These are phyloP conservation scores for Seriola rivoliana DNA, from an alignment of 2,113 vertebrate genomes.

Conservation along the genomic window DNA sequence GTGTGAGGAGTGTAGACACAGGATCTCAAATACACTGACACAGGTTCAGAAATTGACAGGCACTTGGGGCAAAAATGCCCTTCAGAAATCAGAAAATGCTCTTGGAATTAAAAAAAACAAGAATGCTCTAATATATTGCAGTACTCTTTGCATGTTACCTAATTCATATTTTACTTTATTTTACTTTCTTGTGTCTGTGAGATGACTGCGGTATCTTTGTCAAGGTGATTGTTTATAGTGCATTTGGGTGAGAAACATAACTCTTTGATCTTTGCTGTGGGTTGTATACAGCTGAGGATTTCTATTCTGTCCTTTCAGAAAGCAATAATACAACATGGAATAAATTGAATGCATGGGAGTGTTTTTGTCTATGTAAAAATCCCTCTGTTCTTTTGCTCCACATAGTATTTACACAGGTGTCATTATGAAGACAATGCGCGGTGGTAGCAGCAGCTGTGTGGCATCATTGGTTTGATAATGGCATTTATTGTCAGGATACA, in stretches of 20 bases:
- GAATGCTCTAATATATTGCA: background rate
- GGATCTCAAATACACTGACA: slow-evolving; percentile 28
- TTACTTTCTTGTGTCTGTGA: background rate
- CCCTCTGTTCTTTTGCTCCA: background rate
- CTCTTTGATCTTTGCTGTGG: background rate
- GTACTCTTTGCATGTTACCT: background rate
- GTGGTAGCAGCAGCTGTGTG: slow-evolving; percentile 15
- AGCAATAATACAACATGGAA: background rate
- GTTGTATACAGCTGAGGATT: background rate
- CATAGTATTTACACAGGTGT: slow-evolving; percentile 47
- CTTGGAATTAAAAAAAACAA: background rate
- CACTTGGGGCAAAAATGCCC: background rate
- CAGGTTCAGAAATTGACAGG: slow-evolving; percentile 14
- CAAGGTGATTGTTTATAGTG: background rate
- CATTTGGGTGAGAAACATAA: no score
- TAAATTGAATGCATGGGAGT: background rate
- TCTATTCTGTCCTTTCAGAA: background rate
- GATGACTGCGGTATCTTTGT: background rate
- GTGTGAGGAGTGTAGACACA: slow-evolving; percentile 14
- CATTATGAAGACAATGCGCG: slow-evolving; percentile 17
- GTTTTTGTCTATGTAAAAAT: background rate
- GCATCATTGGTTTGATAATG: slow-evolving; percentile 19
- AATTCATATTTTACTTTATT: background rate
- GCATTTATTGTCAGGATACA: slow-evolving; percentile 20
- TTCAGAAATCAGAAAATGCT: slow-evolving; percentile 22